Evolutionary conservation across 2,797 vertebrate genomes (phyloP), one percentile per base, ranked within the genome.

Genomic region (Danio choprae): DNA sequence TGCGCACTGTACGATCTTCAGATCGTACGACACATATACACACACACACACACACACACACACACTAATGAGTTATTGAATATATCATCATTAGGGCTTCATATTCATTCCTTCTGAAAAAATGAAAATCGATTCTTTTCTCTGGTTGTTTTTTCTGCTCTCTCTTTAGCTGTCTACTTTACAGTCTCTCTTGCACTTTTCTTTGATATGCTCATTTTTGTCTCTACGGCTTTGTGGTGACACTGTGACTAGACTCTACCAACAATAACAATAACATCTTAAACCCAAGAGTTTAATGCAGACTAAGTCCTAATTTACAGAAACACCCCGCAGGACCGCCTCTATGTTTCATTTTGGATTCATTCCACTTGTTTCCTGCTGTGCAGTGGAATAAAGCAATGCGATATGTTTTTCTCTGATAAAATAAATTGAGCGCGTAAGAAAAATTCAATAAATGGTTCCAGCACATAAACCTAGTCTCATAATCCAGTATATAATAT

Each of bases 61-160:
- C 29, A 29, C 22, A 12, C 55, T 88, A 89, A 91, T 88, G 85
- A 84, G 77, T 89, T 90, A 88, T 89, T 88, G 88, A 90, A 89
- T 81, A 86, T 29, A 67, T 77, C 29, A 50, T 86, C 82, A 84
- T 88, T 87, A 88, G 86, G 86, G 67, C 68, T 67, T 69, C 44
- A 44, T 86, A 85, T 88, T 88, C 81, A 87, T 88, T 88, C 83
- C 77, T 86, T 84, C 84, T 80, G n/a, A 1, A 87, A 80, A 89
- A 89, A 89, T 90, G 65, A 83, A 87, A 91, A 92, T 91, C 43
- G 86, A 90, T 86, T 87, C 44, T 90, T 43, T 56, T 58, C 50
- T 58, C 12, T 40, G 38, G 12, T 16, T 55, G 48, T 77, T 40
- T 62, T 22, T 72, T 71, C 44, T 3, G 40, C 70, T 60, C 48